Evolutionary conservation across 2,113 vertebrate species (phyloP).

Genomic region (Herpetotheres cachinnans): DNA sequence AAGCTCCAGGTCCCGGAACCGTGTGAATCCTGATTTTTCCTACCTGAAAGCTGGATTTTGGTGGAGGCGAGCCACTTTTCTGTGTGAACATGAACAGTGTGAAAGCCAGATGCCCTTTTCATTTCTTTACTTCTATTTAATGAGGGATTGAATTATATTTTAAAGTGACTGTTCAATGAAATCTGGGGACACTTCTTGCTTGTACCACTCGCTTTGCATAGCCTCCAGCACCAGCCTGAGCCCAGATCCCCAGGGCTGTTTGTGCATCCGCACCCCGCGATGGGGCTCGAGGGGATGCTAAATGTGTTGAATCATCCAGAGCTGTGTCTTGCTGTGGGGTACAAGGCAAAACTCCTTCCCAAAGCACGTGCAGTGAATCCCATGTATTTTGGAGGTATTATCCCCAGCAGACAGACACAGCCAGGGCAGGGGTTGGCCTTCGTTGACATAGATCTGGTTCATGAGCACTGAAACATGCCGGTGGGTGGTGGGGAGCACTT

Average conservation of each 20-base stretch:
- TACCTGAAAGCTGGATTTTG: neutral
- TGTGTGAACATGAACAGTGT: fast-evolving
- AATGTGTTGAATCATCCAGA: neutral
- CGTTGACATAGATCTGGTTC: fast-evolving
- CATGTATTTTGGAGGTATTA: neutral
- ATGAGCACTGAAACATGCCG: fast-evolving
- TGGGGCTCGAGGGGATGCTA: neutral
- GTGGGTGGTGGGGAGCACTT: neutral
- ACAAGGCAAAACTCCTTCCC: neutral
- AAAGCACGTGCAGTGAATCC: neutral
- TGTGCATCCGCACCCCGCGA: fast-evolving
- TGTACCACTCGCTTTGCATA: neutral
- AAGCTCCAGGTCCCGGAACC: neutral
- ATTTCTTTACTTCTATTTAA: neutral
- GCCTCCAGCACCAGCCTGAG: neutral
- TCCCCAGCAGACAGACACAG: neutral
- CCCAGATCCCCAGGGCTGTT: no score
- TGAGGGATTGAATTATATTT: neutral
- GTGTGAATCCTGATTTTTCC: neutral
- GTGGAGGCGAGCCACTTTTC: neutral
- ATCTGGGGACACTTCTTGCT: neutral
- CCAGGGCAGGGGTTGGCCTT: neutral
- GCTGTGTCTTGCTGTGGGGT: fast-evolving
- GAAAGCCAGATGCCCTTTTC: neutral
- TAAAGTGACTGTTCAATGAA: neutral